These are phyloP conservation scores for Eidolon helvum DNA, from an alignment of 2,113 vertebrate species.

Conservation along the genomic window DNA sequence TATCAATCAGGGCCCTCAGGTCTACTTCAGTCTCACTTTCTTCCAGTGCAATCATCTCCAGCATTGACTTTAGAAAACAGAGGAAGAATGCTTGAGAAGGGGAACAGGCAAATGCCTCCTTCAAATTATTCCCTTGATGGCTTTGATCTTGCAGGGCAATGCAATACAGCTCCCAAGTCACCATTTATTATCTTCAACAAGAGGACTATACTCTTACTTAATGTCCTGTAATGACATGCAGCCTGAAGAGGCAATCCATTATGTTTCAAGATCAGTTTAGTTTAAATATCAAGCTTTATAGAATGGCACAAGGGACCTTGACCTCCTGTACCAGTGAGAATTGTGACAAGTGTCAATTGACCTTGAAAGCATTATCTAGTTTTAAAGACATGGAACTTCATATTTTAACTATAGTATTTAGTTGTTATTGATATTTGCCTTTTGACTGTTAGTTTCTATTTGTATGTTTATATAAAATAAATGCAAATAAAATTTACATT, in stretches of 20 bases:
- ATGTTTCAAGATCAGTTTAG: background rate
- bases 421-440: background rate
- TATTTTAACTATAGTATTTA: background rate
- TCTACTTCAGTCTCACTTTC: background rate
- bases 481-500: background rate
- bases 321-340: background rate
- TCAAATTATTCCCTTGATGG: background rate
- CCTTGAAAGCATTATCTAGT: background rate
- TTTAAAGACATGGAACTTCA: background rate
- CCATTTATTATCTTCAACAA: background rate
- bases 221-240: background rate
- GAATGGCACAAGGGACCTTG: background rate
- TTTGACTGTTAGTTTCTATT: background rate
- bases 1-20: background rate
- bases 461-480: background rate
- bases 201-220: background rate
- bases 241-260: background rate
- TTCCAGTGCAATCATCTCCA: background rate
- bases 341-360: background rate
- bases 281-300: background rate
- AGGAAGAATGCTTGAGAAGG: background rate
- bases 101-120: background rate
- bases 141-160: background rate
- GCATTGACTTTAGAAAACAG: background rate
- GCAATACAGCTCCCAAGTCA: background rate